Conservation (phyloP, 2,888 invertebrate species). For the Cephus sareptanus region DNA sequence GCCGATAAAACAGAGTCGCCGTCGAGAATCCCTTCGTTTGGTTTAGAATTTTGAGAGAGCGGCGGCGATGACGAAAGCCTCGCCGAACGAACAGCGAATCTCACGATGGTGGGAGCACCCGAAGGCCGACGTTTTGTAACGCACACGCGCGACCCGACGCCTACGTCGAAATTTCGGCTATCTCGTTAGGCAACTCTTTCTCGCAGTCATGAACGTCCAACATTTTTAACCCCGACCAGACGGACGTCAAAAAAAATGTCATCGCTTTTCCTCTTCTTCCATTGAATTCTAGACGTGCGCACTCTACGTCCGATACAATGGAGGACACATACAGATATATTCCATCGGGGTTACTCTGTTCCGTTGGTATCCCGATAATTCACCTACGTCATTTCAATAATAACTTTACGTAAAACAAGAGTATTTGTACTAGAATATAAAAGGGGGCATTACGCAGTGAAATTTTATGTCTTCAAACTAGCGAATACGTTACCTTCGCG, state of each 20-base stretch:
- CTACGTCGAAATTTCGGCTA: slow-evolving; percentile 30
- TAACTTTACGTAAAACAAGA: background rate
- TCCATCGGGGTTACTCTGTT: background rate
- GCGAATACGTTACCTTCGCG: background rate
- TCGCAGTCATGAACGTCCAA: slow-evolving; percentile 2
- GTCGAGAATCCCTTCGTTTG: background rate
- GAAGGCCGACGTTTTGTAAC: slow-evolving; percentile 36
- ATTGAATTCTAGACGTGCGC: background rate
- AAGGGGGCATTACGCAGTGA: background rate
- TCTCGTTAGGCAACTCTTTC: slow-evolving; percentile 23
- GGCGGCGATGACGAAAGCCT: slow-evolving; percentile 20
- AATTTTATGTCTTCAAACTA: background rate
- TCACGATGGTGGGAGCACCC: slow-evolving; percentile 6
- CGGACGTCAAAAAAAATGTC: background rate
- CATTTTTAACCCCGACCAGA: background rate
- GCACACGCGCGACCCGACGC: slow-evolving; percentile 19
- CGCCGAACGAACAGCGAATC: background rate
- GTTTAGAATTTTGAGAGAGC: slow-evolving; percentile 10
- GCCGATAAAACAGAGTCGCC: slow-evolving; percentile 47
- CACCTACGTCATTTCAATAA: background rate
- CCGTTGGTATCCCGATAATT: background rate
- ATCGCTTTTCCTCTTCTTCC: background rate
- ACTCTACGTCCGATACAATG: background rate
- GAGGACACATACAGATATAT: background rate
- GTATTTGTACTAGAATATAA: background rate